phyloP scores from a whole-genome alignment of 2,797 vertebrate genomes.

The Phyllotis vaccarum region DNA sequence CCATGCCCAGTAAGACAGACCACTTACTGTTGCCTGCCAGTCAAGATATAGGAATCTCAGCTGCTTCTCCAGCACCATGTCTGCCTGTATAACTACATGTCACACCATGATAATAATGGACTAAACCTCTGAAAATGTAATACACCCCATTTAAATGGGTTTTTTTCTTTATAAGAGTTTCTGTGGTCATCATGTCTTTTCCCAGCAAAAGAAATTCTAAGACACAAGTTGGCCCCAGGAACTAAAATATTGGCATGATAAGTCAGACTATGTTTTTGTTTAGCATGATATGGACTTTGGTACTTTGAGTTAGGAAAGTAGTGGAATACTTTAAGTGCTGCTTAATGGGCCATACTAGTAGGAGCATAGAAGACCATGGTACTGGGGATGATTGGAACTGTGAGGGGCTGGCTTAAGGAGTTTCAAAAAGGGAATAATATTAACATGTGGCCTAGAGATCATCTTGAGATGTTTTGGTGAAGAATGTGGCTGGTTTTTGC shows the following conservation, averaged over 20 bases:
- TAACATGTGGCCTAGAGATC: not conserved
- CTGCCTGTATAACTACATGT: not conserved
- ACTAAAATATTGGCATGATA: not conserved
- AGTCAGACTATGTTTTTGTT: not conserved
- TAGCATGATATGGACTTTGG: not conserved
- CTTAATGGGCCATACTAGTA: not conserved
- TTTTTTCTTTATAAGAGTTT: not conserved
- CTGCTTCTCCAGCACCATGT: not conserved
- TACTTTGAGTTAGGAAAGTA: not conserved
- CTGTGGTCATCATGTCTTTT: not conserved
- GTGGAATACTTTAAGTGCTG: not conserved
- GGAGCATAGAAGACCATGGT: not conserved
- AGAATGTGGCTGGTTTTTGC: not conserved
- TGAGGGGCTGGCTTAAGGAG: not conserved
- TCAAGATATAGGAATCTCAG: not conserved
- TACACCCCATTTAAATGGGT: not conserved
- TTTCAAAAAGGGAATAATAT: not conserved
- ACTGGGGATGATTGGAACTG: not conserved
- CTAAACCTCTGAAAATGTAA: not conserved
- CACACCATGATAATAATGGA: not conserved
- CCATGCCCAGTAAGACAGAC: not conserved
- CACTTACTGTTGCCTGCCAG: not conserved
- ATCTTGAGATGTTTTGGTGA: not conserved
- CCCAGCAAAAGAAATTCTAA: not conserved
- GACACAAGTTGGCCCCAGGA: not conserved